These are phyloP conservation scores for Tenrec ecaudatus DNA, from an alignment of 2,113 vertebrate species.

Conservation along the genomic window DNA sequence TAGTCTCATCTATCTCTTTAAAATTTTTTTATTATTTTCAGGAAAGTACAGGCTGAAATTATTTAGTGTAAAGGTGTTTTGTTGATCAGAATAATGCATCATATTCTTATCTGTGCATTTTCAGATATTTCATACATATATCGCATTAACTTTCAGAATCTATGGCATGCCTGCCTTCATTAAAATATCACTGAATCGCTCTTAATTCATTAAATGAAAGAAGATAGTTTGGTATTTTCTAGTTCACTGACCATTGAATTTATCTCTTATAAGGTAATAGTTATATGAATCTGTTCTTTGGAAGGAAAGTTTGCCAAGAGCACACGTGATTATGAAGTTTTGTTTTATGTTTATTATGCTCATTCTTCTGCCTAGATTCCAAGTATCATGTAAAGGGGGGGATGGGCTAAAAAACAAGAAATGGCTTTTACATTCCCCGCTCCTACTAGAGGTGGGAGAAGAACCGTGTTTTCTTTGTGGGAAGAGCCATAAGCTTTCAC, in stretches of 20 bases:
- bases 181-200: constrained; percentile 16
- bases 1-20: neutral
- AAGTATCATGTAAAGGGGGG: neutral
- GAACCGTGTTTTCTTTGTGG: too few species aligned
- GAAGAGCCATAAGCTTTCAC: neutral
- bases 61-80: neutral
- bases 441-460: neutral
- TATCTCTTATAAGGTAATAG: constrained; percentile 1
- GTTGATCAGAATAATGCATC: neutral
- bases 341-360: neutral
- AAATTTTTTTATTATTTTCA: neutral
- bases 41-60: neutral
- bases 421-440: neutral
- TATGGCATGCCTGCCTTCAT: neutral
- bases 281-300: neutral
- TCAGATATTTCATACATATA: constrained; percentile 11
- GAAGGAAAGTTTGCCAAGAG: constrained; percentile 6
- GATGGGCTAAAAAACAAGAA: neutral
- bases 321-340: constrained; percentile 1
- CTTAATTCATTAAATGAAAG: neutral
- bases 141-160: neutral
- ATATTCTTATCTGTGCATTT: neutral
- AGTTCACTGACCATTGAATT: constrained; percentile 29
- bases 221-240: neutral
- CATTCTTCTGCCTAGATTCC: neutral